Evolutionary conservation across 2,113 vertebrate species (phyloP), one percentile per base, ranked within the genome.

Genomic region (Melierax canorus): DNA sequence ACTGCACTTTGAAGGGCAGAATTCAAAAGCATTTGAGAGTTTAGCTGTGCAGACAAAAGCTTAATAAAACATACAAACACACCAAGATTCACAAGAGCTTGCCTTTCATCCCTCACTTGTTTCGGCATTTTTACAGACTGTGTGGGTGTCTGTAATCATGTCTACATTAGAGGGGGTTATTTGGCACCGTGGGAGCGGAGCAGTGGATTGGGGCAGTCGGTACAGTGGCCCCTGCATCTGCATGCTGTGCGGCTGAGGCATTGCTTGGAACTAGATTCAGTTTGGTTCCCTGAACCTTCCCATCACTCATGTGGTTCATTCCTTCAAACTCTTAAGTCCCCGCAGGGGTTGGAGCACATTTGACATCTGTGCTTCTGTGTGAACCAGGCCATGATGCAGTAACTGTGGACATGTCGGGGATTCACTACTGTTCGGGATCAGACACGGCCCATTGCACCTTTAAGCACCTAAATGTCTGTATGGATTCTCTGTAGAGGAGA

Each of bases 341-440:
- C n/a, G 16, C 67, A 62, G 63, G n/a, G 50, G 3, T 62, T 83
- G 67, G 67, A 53, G 55, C 55, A 13, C 20, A 4, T 66, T 7
- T 89, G 72, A 18, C 15, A 14, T 51, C 59, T 22, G 45, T 29
- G 34, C 6, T 55, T 32, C 45, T 38, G 26, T 56, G 51, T 75
- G 45, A 81, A 10, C 36, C 26, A 27, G 62, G 48, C 50, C 27
- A 2, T 3, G 24, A 39, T 32, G 62, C 68, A 48, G 50, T 73
- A 64, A 2, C 10, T 5, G 2, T n/a, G 53, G 36, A 17, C 0
- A 0, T n/a, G 18, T 32, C 3, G 1, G 27, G 60, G 55, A 19
- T 77, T 53, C 55, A 6, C 8, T 1, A 0, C 50, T 58, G 30
- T 7, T 63, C 19, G 30, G 5, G 3, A 12, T 38, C 39, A 43